A percentile compares a stretch with the other conserved stretches of the same genome.
phyloP scores from a whole-genome alignment of 2,797 vertebrate genomes.

The Erithacus rubecula region DNA sequence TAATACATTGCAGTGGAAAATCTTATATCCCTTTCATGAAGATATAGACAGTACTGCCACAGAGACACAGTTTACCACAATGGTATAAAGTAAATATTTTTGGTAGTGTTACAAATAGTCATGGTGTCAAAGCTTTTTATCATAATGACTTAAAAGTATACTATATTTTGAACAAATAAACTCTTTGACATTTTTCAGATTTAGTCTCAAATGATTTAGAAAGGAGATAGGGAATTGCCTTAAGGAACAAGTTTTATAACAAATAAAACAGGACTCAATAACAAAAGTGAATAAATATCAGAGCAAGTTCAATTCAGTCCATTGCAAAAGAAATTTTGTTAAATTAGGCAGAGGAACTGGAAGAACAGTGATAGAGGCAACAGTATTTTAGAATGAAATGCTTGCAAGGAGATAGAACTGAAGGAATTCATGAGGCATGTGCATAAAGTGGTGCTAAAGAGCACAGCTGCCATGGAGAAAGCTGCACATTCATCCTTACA shows the following conservation, averaged over 20 bases:
- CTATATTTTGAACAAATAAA: neutral
- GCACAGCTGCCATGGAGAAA: neutral
- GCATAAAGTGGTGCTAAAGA: neutral
- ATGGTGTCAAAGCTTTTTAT: neutral
- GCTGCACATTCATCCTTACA: neutral
- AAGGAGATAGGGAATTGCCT: neutral
- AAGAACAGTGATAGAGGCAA: neutral
- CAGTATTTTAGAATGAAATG: neutral
- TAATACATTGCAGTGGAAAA: neutral
- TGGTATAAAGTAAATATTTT: neutral
- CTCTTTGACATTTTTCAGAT: neutral
- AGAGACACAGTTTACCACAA: neutral
- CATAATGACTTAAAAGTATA: neutral
- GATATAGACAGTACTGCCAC: neutral
- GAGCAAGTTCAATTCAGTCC: neutral
- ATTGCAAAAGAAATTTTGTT: neutral
- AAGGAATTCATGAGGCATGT: neutral
- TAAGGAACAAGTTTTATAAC: neutral
- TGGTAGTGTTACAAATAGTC: neutral
- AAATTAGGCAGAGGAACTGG: neutral
- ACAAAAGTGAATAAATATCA: neutral
- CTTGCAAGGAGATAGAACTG: neutral
- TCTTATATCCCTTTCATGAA: neutral
- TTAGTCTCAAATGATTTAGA: neutral
- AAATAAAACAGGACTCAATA: neutral